phyloP scores from a whole-genome alignment of 2,888 invertebrate genomes.

The Meganola albula region DNA sequence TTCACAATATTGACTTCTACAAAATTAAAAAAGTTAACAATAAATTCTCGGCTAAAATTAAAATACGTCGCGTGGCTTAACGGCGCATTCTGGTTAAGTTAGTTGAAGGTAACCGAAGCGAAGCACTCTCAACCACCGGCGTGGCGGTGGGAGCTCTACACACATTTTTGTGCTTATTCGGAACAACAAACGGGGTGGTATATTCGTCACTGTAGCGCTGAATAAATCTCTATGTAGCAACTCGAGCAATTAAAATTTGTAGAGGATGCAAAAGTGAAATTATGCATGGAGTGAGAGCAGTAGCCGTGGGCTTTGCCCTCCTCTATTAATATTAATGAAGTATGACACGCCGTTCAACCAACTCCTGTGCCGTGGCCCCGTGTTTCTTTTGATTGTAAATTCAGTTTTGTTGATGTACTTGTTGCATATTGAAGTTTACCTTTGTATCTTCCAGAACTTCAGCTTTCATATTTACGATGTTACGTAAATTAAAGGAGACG shows the following conservation, averaged over 20 bases:
- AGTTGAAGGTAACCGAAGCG: constrained; percentile 23
- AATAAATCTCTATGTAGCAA: constrained; percentile 48
- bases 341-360: constrained; percentile 60
- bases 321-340: constrained; percentile 72
- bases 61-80: constrained; percentile 26
- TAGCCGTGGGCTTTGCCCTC: constrained; percentile 51
- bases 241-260: constrained; percentile 68
- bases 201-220: constrained; percentile 34
- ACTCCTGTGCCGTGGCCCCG: constrained; percentile 38
- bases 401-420: constrained; percentile 53
- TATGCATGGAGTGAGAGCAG: constrained; percentile 67
- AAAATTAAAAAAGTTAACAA: constrained; percentile 26
- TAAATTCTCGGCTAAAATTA: constrained; percentile 29
- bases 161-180: constrained; percentile 30
- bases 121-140: constrained; percentile 17
- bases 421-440: constrained; percentile 48
- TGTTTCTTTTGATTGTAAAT: constrained; percentile 69
- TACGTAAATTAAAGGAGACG: constrained; percentile 16
- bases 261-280: constrained; percentile 52
- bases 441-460: constrained; percentile 21
- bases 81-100: constrained; percentile 23
- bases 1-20: constrained; percentile 17
- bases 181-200: constrained; percentile 30
- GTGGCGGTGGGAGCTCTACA: constrained; percentile 14
- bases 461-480: constrained; percentile 15